phyloP scores from a whole-genome alignment of 2,888 invertebrate species.

The Tipula lateralis region DNA sequence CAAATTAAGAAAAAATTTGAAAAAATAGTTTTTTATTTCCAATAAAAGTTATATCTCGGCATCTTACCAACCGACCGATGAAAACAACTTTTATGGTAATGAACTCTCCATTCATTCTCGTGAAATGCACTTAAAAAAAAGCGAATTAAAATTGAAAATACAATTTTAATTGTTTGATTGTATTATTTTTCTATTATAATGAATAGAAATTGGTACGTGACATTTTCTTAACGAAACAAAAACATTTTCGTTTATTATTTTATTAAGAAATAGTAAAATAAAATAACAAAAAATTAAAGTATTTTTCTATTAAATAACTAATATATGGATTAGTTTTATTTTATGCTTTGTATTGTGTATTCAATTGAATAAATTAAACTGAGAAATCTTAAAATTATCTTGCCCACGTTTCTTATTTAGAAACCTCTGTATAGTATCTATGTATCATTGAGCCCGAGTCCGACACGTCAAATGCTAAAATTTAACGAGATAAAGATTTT shows the following conservation, averaged over 20 bases:
- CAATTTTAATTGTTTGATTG: not conserved
- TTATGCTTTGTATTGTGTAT: not conserved
- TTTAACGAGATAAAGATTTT: not conserved
- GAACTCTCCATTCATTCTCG: not conserved
- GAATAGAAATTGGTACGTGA: not conserved
- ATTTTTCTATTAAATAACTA: not conserved
- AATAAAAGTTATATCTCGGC: not conserved
- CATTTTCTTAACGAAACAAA: not conserved
- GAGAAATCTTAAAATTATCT: not conserved
- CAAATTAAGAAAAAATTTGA: not conserved
- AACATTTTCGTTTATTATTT: not conserved
- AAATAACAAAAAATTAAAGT: not conserved
- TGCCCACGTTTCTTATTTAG: not conserved
- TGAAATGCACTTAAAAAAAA: not conserved
- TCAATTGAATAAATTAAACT: not conserved
- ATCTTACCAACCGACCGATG: not conserved
- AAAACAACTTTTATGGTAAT: conserved; percentile 14
- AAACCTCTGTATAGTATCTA: not conserved
- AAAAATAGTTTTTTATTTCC: not conserved
- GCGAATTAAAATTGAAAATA: not conserved
- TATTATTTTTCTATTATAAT: not conserved
- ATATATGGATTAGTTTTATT: not conserved
- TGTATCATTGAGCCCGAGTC: not conserved
- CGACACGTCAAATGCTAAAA: not conserved
- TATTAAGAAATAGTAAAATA: not conserved